Base-by-base conservation (phyloP, 1,140 invertebrate species). In the Meteorus sp. region DNA sequence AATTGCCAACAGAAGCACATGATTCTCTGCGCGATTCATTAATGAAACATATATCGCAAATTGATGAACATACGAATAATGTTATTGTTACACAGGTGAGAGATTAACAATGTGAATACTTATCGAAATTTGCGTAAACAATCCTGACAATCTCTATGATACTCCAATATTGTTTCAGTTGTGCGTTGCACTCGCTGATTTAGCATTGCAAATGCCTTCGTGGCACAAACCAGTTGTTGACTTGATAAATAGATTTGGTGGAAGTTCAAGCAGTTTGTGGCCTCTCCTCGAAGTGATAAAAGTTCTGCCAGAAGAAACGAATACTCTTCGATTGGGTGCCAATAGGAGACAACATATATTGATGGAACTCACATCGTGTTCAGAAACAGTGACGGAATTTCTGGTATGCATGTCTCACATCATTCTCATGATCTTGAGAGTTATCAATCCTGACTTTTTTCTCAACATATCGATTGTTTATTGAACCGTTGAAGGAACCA, bases 271-370 rank as follows among this genome's bases (percentile, higher is more conserved):
- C 59, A 88, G 85, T 75, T 74, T 89, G 53, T 91, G 87, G 85
- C 89, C 93, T 23, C 77, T 98, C 22, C 74, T 99, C 65, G 94
- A 98, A 85, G 88, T 98, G 58, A 83, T 99, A 35, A 96, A 89
- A 35, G 89, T 97, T 6, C 82, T 98, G 66, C 95, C 96, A n/a
- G 96, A 99, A 85, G 97, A 99, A 86, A 88, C 97, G 29, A 88
- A 89, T 70, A 92, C 88, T 25, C 51, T 15, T 29, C 88, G 92
- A 69, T 80, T 99, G 54, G 95, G 95, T 20, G 91, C 91, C 59
- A 98, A 98, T 80, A 81, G 97, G 66, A 81, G 95, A 54, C 84
- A 89, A 60, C 89, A 96, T 73, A 84, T 98, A 15, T 85, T 89
- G 65, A 82, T 86, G 48, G 89, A 95, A 68, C 82, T 98, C 37